These are phyloP conservation scores for Eristalinus sepulchralis DNA, from an alignment of 2,888 invertebrate species.

Conservation along the genomic window DNA sequence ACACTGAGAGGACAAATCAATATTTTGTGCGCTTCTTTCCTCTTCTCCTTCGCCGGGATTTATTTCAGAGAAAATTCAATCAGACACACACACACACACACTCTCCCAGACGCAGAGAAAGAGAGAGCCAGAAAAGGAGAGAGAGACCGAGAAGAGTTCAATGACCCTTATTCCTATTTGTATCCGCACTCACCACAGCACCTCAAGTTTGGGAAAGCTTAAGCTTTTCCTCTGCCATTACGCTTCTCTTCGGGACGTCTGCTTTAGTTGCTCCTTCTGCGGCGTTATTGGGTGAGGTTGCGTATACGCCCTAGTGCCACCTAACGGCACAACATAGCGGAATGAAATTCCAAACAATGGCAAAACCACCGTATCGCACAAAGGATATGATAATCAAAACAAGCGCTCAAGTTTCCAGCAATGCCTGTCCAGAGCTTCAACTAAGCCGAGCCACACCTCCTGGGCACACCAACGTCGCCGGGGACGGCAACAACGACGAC, in stretches of 20 bases:
- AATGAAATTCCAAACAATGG: slow-evolving; percentile 43
- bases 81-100: slow-evolving; percentile 9
- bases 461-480: background rate
- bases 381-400: slow-evolving; percentile 30
- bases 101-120: background rate
- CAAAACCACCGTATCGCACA: background rate
- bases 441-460: slow-evolving; percentile 39
- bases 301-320: slow-evolving; percentile 61
- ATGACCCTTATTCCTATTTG: slow-evolving; percentile 49
- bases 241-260: slow-evolving; percentile 3
- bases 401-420: slow-evolving; percentile 15
- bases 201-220: slow-evolving; percentile 14
- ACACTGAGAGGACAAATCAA: slow-evolving; percentile 55
- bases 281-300: slow-evolving; percentile 51
- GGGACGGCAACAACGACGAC: background rate
- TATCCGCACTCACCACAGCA: background rate
- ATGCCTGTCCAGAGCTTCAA: slow-evolving; percentile 14
- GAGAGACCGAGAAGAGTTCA: slow-evolving; percentile 55
- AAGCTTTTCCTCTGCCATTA: slow-evolving; percentile 28
- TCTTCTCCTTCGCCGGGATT: slow-evolving; percentile 31
- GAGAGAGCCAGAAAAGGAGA: background rate
- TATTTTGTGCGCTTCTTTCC: slow-evolving; percentile 53
- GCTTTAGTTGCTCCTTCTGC: slow-evolving; percentile 42
- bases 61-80: slow-evolving; percentile 36
- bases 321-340: slow-evolving; percentile 20